Percentiles rank a stretch among this genome's conserved stretches.
Evolutionary conservation across 64 coral and sea anemone species (phyloP).

Genomic region (Stichodactyla helianthus): DNA sequence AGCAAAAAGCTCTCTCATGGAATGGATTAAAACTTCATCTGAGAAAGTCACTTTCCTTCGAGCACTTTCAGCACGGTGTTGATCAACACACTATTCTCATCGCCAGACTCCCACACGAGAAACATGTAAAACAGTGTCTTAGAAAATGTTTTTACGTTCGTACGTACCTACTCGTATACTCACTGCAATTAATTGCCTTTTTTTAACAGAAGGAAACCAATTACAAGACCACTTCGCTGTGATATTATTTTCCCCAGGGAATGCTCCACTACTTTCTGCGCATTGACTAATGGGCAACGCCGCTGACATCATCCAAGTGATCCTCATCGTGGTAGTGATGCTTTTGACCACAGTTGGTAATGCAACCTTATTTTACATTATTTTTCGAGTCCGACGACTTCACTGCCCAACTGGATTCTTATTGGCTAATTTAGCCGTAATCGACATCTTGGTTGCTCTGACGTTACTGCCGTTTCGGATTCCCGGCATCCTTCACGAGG

Average conservation of each 20-base stretch:
- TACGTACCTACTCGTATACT: too few relatives aligned
- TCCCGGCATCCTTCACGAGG: slow-evolving; percentile 26
- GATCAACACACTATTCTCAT: too few relatives aligned
- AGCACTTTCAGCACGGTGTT: too few relatives aligned
- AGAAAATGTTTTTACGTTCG: too few relatives aligned
- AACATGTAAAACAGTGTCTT: too few relatives aligned
- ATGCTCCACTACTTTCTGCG: not conserved
- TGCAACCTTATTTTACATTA: slow-evolving; percentile 50
- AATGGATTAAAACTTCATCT: too few relatives aligned
- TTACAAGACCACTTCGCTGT: not conserved
- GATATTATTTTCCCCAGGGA: not conserved
- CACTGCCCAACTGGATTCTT: slow-evolving; percentile 63
- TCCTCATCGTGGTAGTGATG: slow-evolving; percentile 15
- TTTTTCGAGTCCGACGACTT: slow-evolving; percentile 58
- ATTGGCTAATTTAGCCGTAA: slow-evolving; percentile 75
- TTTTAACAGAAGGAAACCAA: not conserved
- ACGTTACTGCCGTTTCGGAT: slow-evolving; percentile 72
- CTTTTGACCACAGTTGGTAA: slow-evolving; percentile 55
- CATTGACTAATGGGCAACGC: not conserved
- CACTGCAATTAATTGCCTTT: not conserved
- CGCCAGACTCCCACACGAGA: too few relatives aligned
- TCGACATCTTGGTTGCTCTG: slow-evolving; percentile 64
- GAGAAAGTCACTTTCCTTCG: too few relatives aligned
- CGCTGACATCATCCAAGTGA: slow-evolving; percentile 6
- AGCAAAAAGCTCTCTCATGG: too few relatives aligned